Evolutionary conservation across 2,797 vertebrate species (phyloP).

Genomic region (Sarcoramphus papa): DNA sequence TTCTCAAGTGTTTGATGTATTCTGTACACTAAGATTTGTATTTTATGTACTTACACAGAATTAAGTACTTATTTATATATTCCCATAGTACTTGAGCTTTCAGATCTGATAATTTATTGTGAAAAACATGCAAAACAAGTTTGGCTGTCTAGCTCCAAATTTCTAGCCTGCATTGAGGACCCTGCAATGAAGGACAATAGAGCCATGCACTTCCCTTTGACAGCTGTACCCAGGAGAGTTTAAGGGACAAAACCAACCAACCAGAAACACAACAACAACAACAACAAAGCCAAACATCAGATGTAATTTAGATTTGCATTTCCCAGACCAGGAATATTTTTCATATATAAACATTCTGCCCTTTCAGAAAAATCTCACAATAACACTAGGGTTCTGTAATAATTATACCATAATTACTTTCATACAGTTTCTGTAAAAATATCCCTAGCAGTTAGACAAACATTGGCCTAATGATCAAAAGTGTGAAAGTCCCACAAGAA

Average conservation of each 20-base stretch:
- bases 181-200: background rate
- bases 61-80: background rate
- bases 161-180: background rate
- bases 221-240: background rate
- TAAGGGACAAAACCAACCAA: background rate
- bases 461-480: slow-evolving; percentile 42
- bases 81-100: background rate
- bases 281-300: background rate
- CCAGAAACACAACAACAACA: background rate
- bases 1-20: background rate
- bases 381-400: background rate
- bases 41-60: background rate
- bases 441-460: slow-evolving; percentile 61
- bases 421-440: slow-evolving; percentile 57
- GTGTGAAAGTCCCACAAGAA: slow-evolving; percentile 24
- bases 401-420: slow-evolving; percentile 58
- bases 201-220: background rate
- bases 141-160: background rate
- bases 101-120: background rate
- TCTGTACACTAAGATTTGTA: background rate
- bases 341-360: background rate
- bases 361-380: background rate
- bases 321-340: background rate
- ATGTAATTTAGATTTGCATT: background rate
- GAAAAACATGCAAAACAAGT: background rate